Percentiles rank a stretch among this genome's conserved stretches.
phyloP scores from a whole-genome alignment of 1,140 invertebrate genomes.

The Triops longicaudatus region DNA sequence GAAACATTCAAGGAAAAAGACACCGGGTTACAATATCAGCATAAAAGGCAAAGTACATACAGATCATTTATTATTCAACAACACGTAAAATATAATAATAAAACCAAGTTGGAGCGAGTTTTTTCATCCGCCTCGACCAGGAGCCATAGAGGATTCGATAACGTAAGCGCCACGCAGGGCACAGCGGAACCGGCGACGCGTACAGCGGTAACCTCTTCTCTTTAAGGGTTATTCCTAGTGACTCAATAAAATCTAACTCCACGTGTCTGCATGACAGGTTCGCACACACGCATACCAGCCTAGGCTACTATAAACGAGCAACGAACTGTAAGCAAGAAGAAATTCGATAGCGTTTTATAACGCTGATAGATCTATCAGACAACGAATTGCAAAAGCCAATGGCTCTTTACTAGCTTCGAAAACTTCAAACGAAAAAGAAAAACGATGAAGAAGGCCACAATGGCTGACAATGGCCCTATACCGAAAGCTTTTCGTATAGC shows the following conservation, averaged over 20 bases:
- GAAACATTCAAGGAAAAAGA: background rate
- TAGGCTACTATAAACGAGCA: background rate
- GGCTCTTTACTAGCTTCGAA: background rate
- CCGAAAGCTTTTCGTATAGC: background rate
- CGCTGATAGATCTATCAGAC: background rate
- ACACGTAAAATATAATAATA: too few species aligned
- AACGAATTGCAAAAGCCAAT: background rate
- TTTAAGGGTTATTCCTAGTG: background rate
- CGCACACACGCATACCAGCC: background rate
- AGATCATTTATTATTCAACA: too few species aligned
- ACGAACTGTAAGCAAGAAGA: background rate
- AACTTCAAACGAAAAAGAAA: background rate
- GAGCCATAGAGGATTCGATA: background rate
- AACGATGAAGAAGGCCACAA: background rate
- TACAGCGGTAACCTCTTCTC: background rate
- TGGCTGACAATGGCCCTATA: background rate
- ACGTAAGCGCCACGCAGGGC: background rate
- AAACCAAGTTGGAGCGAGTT: too few species aligned
- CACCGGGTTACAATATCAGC: background rate
- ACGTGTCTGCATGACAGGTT: constrained; percentile 11
- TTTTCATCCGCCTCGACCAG: too few species aligned
- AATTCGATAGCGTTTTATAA: background rate
- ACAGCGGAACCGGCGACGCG: background rate
- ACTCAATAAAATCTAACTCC: background rate
- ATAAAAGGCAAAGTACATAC: background rate